Evolutionary conservation across 1,140 invertebrate species (phyloP).

Genomic region (Leptinotarsa texana): DNA sequence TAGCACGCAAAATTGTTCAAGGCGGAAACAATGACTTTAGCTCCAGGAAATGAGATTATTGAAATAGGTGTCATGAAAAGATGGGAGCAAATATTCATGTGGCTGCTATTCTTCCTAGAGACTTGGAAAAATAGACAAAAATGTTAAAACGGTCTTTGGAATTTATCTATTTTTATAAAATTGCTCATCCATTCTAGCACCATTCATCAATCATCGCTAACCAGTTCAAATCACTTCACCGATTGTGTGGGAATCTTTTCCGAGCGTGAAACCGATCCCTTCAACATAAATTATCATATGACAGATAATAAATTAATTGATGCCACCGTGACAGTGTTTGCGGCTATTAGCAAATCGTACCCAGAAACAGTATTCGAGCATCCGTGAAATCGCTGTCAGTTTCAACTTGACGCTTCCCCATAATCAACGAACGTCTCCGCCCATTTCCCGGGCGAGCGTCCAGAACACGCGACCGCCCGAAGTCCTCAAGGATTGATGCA

Average conservation of each 20-base stretch:
- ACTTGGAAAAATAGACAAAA: too few relatives aligned
- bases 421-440: constrained; percentile 39
- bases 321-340: constrained; percentile 30
- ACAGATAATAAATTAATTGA: constrained; percentile 34
- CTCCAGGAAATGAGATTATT: too few relatives aligned
- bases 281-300: not conserved
- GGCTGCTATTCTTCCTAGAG: too few relatives aligned
- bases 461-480: constrained; percentile 25
- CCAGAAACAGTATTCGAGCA: constrained; percentile 36
- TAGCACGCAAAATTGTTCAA: too few relatives aligned
- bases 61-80: too few relatives aligned
- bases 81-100: too few relatives aligned
- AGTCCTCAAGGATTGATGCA: not conserved
- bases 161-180: too few relatives aligned
- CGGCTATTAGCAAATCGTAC: constrained; percentile 37
- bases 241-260: not conserved
- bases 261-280: not conserved
- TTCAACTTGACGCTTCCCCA: constrained; percentile 40
- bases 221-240: too few relatives aligned
- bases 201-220: too few relatives aligned
- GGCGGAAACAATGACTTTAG: too few relatives aligned
- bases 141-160: too few relatives aligned
- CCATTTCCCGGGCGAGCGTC: constrained; percentile 30
- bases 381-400: constrained; percentile 40
- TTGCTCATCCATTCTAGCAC: too few relatives aligned